phyloP scores from a whole-genome alignment of 2,113 vertebrate genomes.

The Cranoglanis bouderius region DNA sequence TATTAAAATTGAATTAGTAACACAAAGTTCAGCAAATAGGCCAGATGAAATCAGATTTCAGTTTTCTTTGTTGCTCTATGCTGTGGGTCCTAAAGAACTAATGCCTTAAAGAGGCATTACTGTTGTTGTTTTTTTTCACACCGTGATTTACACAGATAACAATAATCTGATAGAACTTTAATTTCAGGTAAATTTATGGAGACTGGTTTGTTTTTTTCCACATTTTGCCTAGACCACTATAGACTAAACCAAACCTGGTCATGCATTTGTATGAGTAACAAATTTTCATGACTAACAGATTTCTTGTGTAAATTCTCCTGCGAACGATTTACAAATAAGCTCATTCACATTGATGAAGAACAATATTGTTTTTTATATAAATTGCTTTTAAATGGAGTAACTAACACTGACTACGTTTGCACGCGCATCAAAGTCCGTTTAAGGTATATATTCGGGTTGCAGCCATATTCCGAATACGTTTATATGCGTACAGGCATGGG shows the following conservation, averaged over 20 bases:
- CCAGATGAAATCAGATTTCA: neutral
- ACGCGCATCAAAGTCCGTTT: no score
- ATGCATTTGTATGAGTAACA: neutral
- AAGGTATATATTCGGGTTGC: no score
- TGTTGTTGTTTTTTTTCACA: neutral
- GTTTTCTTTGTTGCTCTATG: neutral
- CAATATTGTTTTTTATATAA: neutral
- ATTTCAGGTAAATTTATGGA: neutral
- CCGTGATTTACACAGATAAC: neutral
- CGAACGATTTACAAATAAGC: neutral
- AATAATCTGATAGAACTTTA: neutral
- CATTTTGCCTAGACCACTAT: neutral
- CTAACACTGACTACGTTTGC: no score
- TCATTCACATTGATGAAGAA: neutral
- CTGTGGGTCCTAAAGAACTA: neutral
- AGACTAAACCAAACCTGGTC: neutral
- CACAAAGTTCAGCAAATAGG: neutral
- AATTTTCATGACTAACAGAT: neutral
- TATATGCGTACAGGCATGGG: no score
- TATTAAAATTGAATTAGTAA: neutral
- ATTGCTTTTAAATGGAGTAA: neutral
- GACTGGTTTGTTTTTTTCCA: neutral
- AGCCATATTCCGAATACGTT: no score
- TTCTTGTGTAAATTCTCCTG: neutral
- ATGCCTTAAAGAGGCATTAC: neutral